Evolutionary conservation across 2,797 vertebrate genomes (phyloP), one percentile per base, ranked within the genome.

Genomic region (Moxostoma hubbsi): DNA sequence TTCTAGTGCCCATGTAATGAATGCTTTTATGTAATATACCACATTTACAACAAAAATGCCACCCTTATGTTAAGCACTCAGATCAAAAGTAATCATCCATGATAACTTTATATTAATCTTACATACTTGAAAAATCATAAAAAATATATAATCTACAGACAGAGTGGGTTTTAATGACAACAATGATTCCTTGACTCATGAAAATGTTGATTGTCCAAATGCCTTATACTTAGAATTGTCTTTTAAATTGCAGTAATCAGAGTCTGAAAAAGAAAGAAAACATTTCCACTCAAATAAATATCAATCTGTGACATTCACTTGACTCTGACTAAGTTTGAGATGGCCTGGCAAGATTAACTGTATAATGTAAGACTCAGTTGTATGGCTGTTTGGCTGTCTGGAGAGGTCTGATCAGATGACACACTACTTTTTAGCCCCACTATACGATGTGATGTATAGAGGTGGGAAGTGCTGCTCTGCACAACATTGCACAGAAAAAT

Each of bases 231-330:
- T 57, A n/a, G 53, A 57, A 55, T 71, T 10, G 10, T 73, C 16
- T 73, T 51, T 47, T 49, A 12, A 62, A 73, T 61, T 62, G 16
- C 15, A 61, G 47, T 24, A 61, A 36, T n/a, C 46, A 50, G 18
- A 58, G 47, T 72, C 55, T 13, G n/a, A 36, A 54, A 24, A 43
- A 69, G 7, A 36, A 73, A 62, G 11, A 73, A 43, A 73, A n/a
- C 8, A 50, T 51, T 50, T 50, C 51, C 46, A 51, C 45, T 61
- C 3, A 45, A 61, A 73, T 50, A 49, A 49, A 49, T 61, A 61
- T 24, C 55, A 50, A 73, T 61, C 57, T 62, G 57, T 62, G 45
- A 47, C 57, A 15, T 73, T 11, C 57, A 73, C 46, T 73, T 73
- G 16, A 73, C 57, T 61, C 15, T 36, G 46, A 73, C 57, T 73